Conservation (phyloP, 2,797 vertebrate species). For the Allobates femoralis region DNA sequence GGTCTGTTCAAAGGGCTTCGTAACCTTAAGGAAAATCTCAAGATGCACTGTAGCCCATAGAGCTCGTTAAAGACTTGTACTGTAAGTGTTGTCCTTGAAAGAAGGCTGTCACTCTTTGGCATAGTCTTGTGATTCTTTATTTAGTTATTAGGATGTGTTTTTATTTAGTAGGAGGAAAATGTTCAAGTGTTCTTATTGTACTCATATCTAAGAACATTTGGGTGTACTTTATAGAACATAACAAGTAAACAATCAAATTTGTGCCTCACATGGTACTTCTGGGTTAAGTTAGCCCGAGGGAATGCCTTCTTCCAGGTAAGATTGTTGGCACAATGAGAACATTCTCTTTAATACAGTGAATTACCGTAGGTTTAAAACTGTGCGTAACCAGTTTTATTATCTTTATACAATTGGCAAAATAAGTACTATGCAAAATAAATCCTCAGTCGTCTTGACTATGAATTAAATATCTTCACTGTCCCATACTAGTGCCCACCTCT, state of each 20-base stretch:
- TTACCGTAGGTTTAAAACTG: too few relatives aligned
- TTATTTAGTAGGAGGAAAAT: neutral
- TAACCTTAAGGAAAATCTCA: conserved; percentile 16
- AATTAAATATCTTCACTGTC: too few relatives aligned
- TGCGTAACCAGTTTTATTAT: too few relatives aligned
- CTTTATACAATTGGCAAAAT: too few relatives aligned
- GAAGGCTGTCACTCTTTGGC: conserved; percentile 6
- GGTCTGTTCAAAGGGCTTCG: conserved; percentile 28
- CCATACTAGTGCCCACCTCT: too few relatives aligned
- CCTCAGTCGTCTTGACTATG: too few relatives aligned
- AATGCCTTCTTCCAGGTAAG: too few relatives aligned
- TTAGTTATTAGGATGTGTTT: conserved; percentile 22
- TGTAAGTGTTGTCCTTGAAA: conserved; percentile 41
- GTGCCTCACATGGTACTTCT: neutral
- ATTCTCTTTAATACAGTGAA: too few relatives aligned
- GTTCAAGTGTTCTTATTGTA: neutral
- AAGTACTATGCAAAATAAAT: too few relatives aligned
- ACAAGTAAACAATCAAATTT: neutral
- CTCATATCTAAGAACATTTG: neutral
- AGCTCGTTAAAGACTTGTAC: neutral
- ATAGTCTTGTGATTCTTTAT: conserved; percentile 20
- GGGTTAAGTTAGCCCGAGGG: too few relatives aligned
- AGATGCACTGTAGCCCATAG: neutral
- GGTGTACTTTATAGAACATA: neutral
- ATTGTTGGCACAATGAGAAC: too few relatives aligned